A percentile compares a stretch with the other conserved stretches of the same genome.
Conservation (phyloP, 1,140 invertebrate genomes). For the Acromyrmex heyeri region DNA sequence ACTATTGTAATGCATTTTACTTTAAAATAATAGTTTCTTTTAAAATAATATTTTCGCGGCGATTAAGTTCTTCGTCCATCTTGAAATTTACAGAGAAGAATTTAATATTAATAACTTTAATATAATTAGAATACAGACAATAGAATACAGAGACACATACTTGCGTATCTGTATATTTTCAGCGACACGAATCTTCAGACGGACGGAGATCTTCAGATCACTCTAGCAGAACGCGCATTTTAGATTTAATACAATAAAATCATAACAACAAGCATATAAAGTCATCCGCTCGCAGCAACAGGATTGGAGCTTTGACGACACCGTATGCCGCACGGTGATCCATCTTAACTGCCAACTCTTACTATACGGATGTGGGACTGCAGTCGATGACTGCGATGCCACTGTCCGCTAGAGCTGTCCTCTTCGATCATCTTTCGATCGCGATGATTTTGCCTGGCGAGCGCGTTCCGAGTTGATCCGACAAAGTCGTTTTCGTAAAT, state of each 20-base stretch:
- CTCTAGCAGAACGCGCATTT: slow-evolving; percentile 62
- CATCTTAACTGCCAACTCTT: slow-evolving; percentile 80
- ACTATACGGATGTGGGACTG: slow-evolving; percentile 63
- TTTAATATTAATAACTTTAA: slow-evolving; percentile 3
- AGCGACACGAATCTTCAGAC: not conserved
- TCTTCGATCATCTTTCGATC: slow-evolving; percentile 77
- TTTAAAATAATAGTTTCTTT: not conserved
- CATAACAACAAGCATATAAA: slow-evolving; percentile 75
- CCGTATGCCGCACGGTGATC: slow-evolving; percentile 76
- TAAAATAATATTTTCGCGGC: not conserved
- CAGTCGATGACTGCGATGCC: slow-evolving; percentile 76
- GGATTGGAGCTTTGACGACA: slow-evolving; percentile 77
- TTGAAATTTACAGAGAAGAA: not conserved
- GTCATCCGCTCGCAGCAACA: slow-evolving; percentile 74
- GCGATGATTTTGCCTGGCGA: slow-evolving; percentile 70
- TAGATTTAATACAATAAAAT: slow-evolving; percentile 78
- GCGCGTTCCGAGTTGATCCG: slow-evolving; percentile 68
- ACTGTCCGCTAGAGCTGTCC: slow-evolving; percentile 76
- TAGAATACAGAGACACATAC: not conserved
- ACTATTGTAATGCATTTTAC: not conserved
- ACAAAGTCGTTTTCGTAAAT: slow-evolving; percentile 68
- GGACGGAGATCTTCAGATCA: not conserved
- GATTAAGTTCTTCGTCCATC: too few species aligned
- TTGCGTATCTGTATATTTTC: not conserved
- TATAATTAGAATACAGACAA: slow-evolving; percentile 3